Conservation (phyloP, 2,797 vertebrate genomes). For the Muraenolepis orangiensis region DNA sequence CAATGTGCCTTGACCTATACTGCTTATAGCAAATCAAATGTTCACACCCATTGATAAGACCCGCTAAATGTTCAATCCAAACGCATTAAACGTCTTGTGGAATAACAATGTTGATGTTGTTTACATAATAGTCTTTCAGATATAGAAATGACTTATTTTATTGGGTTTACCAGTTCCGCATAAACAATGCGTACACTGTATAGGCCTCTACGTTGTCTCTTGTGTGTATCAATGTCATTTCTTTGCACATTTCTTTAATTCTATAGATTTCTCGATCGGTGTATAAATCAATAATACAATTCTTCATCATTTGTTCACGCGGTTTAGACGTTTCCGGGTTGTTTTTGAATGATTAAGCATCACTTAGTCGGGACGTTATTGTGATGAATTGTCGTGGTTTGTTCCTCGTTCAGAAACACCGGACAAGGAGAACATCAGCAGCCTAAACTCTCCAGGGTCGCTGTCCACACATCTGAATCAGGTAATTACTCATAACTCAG, state of each 20-base stretch:
- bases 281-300: not conserved
- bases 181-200: not conserved
- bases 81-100: no score
- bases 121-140: not conserved
- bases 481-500: constrained; percentile 66
- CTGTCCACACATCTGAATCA: constrained; percentile 83
- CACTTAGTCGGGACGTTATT: not conserved
- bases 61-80: no score
- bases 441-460: constrained; percentile 63
- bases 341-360: not conserved
- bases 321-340: not conserved
- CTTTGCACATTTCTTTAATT: no score
- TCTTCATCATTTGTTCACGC: no score
- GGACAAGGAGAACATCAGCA: constrained; percentile 90
- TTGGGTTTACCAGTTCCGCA: not conserved
- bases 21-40: no score
- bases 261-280: not conserved
- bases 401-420: constrained; percentile 79
- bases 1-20: no score
- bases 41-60: no score
- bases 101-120: not conserved
- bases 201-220: not conserved
- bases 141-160: not conserved
- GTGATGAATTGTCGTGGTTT: not conserved
- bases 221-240: not conserved